Base-by-base conservation (phyloP, 2,797 vertebrate species). In the Cyprinodon diabolis region DNA sequence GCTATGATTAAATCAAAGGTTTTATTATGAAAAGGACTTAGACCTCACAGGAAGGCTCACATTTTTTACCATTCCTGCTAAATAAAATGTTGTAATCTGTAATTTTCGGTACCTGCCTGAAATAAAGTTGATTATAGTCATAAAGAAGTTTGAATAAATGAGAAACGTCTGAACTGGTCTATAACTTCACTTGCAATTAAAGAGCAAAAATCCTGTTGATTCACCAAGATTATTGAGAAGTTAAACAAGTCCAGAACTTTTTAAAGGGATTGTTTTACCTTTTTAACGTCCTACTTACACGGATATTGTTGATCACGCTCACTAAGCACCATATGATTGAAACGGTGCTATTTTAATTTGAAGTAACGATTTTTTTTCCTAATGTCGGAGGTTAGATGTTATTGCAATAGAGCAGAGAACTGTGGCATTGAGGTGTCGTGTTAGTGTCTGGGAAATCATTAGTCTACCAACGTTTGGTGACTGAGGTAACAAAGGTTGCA, bases 351-450 rank as follows among this genome's bases (percentile, higher is more conserved):
- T 69, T 55, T 56, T 21, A 25, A 21, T 52, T 13, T n/a, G 19
- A 0, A 17, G 15, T 54, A 15, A 45, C 25, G 19, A 54, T 19
- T 47, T 68, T 69, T 74, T 68, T 69, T 74, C 55, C 25, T 67
- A 19, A 10, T 72, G 48, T 55, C 45, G n/a, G 55, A 25, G 30
- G 52, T 57, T 12, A 66, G 37, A 69, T 84, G 66, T 35, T 21
- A 74, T 23, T 66, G 35, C 12, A 69, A 21, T 76, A n/a, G 73
- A 79, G 60, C 37, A 70, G 45, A 66, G 56, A 66, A 66, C 21
- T 80, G 69, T 73, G 79, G 57, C 68, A 75, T 51, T 48, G 40
- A 57, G 60, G 45, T 69, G 25, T 45, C 68, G 65, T 68, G 65
- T 67, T 67, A 30, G 23, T 67, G 23, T 10, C 47, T 49, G 47